These are phyloP conservation scores for Chloroclysta siterata DNA, from an alignment of 2,888 invertebrate species.

Conservation along the genomic window DNA sequence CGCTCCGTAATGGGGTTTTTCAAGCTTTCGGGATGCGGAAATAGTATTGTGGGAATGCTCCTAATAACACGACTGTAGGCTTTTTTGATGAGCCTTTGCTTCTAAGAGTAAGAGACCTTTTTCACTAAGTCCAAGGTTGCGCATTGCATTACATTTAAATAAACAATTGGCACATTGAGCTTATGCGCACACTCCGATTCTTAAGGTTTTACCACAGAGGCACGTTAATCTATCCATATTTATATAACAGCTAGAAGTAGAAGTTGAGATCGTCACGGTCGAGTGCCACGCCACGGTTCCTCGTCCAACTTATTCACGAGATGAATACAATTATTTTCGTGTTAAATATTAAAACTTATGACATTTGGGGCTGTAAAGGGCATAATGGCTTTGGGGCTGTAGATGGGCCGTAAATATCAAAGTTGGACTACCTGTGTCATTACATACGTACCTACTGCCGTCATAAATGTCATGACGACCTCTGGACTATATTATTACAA, in stretches of 20 bases:
- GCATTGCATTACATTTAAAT: no score
- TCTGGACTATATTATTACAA: no score
- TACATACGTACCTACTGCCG: not conserved
- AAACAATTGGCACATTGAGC: no score
- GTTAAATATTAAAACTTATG: slow-evolving; percentile 34
- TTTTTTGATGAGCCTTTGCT: slow-evolving; percentile 2
- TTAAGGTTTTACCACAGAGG: not conserved
- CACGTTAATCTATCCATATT: not conserved
- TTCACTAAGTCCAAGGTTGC: no score
- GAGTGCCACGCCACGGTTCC: slow-evolving; percentile 18
- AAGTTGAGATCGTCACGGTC: no score
- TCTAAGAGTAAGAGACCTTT: not conserved
- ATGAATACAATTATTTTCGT: slow-evolving; percentile 28
- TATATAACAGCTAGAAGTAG: no score
- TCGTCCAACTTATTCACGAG: slow-evolving; percentile 6
- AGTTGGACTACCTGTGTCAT: slow-evolving; percentile 21
- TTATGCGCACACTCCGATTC: no score
- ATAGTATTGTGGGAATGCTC: slow-evolving; percentile 10
- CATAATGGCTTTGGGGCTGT: slow-evolving; percentile 17
- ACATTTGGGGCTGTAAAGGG: slow-evolving; percentile 29
- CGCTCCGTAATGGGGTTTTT: slow-evolving; percentile 29
- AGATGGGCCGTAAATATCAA: slow-evolving; percentile 22
- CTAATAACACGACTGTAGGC: not conserved
- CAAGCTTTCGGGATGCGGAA: slow-evolving; percentile 18
- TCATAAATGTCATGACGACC: no score